Evolutionary conservation across 2,888 invertebrate genomes (phyloP).

Genomic region (Odontocolon sp.): DNA sequence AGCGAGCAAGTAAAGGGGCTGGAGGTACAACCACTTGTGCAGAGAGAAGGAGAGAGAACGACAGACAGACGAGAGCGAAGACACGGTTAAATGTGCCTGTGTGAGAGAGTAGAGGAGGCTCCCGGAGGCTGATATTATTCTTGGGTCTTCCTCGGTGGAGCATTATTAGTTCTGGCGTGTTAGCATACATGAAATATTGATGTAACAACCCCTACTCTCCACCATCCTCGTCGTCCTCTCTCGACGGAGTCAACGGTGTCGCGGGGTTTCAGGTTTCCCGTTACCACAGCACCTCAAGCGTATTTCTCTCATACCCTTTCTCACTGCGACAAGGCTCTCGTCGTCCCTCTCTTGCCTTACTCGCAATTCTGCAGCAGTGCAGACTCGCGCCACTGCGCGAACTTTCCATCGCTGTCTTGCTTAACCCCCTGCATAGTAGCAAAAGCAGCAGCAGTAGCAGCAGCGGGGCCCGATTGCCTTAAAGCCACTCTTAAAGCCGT

Average conservation of each 20-base stretch:
- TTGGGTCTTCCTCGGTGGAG: slow-evolving; percentile 78
- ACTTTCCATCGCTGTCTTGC: slow-evolving; percentile 56
- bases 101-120: neutral
- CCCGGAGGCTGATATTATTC: slow-evolving; percentile 78
- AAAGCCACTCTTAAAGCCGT: slow-evolving; percentile 70
- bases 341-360: slow-evolving; percentile 34
- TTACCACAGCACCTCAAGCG: slow-evolving; percentile 46
- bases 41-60: neutral
- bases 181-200: slow-evolving; percentile 81
- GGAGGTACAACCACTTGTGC: neutral
- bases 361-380: slow-evolving; percentile 55
- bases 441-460: neutral
- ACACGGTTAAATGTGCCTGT: slow-evolving; percentile 9
- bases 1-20: neutral
- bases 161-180: slow-evolving; percentile 81
- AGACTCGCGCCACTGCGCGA: slow-evolving; percentile 40
- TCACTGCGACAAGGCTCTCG: slow-evolving; percentile 45
- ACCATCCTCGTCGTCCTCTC: slow-evolving; percentile 50
- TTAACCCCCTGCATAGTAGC: slow-evolving; percentile 33
- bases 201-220: slow-evolving; percentile 73
- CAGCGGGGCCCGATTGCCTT: slow-evolving; percentile 68
- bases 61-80: neutral
- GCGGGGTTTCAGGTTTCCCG: slow-evolving; percentile 31
- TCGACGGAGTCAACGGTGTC: slow-evolving; percentile 46
- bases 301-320: slow-evolving; percentile 51